phyloP scores from a whole-genome alignment of 2,888 invertebrate genomes.

The Cataglyphis cursor region DNA sequence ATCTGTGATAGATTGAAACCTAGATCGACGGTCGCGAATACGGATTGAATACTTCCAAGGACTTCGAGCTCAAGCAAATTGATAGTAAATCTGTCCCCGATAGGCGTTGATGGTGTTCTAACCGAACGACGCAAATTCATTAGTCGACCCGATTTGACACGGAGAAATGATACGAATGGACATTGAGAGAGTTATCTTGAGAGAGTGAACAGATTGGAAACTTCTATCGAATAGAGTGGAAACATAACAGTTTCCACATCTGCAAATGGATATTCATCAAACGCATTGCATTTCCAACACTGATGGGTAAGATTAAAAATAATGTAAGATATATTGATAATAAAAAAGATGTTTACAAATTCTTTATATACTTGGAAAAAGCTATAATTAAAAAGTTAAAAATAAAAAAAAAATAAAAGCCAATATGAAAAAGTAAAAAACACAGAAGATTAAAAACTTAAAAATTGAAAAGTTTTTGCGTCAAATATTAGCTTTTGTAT shows the following conservation, averaged over 20 bases:
- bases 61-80: slow-evolving; percentile 63
- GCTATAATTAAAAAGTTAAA: neutral
- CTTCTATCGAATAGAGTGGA: slow-evolving; percentile 20
- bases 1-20: slow-evolving; percentile 39
- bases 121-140: slow-evolving; percentile 76
- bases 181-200: slow-evolving; percentile 38
- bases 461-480: neutral
- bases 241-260: slow-evolving; percentile 40
- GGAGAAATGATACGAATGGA: slow-evolving; percentile 66
- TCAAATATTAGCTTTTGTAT: neutral
- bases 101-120: slow-evolving; percentile 70
- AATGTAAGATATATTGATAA: neutral
- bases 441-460: neutral
- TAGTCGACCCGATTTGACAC: slow-evolving; percentile 70
- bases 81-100: slow-evolving; percentile 70
- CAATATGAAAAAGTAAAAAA: neutral
- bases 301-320: neutral
- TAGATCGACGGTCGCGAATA: slow-evolving; percentile 51
- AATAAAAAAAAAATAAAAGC: neutral
- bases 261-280: slow-evolving; percentile 11
- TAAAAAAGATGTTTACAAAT: too few relatives aligned
- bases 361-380: neutral
- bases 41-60: slow-evolving; percentile 60
- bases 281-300: neutral
- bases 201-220: slow-evolving; percentile 46